Conservation (phyloP, 2,797 vertebrate genomes). For the Malacoraja senta region DNA sequence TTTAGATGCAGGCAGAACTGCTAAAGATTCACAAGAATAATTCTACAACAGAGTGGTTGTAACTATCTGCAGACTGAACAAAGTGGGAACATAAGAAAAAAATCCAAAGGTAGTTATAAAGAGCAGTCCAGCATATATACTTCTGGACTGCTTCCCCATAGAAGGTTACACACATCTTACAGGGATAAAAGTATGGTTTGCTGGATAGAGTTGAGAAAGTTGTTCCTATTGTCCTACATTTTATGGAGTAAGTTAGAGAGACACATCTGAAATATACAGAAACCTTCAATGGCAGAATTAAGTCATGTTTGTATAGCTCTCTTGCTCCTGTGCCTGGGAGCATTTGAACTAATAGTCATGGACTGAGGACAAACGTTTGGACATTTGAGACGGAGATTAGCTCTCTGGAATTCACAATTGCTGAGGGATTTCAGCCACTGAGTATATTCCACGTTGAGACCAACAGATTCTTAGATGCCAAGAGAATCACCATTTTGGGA, state of each 20-base stretch:
- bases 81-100: neutral
- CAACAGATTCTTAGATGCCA: neutral
- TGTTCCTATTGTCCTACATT: neutral
- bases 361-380: neutral
- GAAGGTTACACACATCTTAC: neutral
- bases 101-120: neutral
- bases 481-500: neutral
- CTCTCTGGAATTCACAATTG: neutral
- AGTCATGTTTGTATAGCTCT: too few relatives aligned
- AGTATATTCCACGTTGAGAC: neutral
- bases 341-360: too few relatives aligned
- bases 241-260: neutral
- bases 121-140: neutral
- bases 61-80: neutral
- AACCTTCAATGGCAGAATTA: too few relatives aligned
- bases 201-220: neutral
- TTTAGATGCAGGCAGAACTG: neutral
- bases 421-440: too few relatives aligned
- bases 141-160: neutral
- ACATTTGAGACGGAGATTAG: neutral
- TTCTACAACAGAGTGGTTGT: neutral
- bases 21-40: neutral
- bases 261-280: neutral
- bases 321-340: too few relatives aligned
- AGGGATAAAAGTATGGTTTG: neutral